Evolutionary conservation across 2,888 invertebrate genomes (phyloP), one percentile per base, ranked within the genome.

Genomic region (Heliconius ismenius): DNA sequence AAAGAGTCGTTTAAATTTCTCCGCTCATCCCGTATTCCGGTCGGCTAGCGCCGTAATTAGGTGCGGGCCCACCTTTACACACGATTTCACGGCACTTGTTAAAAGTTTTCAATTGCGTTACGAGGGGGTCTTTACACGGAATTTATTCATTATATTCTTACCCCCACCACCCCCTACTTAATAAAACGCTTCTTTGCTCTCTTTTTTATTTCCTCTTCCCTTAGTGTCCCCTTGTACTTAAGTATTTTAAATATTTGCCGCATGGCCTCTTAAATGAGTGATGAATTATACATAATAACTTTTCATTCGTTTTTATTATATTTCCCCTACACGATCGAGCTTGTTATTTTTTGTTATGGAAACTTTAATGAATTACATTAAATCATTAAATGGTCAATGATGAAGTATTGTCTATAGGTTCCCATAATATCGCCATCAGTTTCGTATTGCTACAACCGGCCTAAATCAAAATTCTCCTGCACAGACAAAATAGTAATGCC

Each of bases 31-130:
- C 83, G 91, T 89, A 92, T 93, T 93, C 93, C 83, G 86, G 86
- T 82, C 88, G 86, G 86, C 88, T 86, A 85, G 84, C 84, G 82
- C 81, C 88, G 86, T 93, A 93, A 93, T 93, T 93, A 93, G 90
- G 91, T 89, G 88, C 83, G 85, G 87, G 86, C 88, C 90, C 90
- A 93, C 93, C 93, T 94, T 93, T 90, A 91, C 94, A 93, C 92
- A 91, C 93, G 93, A 92, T 93, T 93, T 92, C 92, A 88, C 90
- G 89, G 90, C 92, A 93, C 93, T 94, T 93, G 93, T 93, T 93
- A 93, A 93, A 94, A 93, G 92, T 93, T 94, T 93, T 93, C 94
- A 93, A 94, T 94, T 93, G 93, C 93, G 91, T 93, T 93, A 93
- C 86, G 89, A 81, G 89, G 88, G 89, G 89, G 87, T 85, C 89